These are phyloP conservation scores for Drosophila austrosaltans DNA, from an alignment of 2,888 invertebrate genomes.

Conservation along the genomic window DNA sequence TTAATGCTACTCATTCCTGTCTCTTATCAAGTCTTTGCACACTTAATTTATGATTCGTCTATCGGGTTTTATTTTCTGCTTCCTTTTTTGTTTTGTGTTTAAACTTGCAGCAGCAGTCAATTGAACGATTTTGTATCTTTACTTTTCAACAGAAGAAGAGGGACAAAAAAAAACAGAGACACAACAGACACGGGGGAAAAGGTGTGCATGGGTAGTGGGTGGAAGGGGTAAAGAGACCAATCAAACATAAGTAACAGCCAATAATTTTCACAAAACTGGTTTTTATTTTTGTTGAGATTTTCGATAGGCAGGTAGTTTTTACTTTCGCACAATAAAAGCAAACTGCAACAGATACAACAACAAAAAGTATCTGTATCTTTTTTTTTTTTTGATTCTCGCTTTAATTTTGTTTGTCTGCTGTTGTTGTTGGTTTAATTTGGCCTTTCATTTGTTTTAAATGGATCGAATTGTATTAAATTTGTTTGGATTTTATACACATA, in stretches of 20 bases:
- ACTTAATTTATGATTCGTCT: slow-evolving; percentile 9
- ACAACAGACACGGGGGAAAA: background rate
- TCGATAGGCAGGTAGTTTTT: slow-evolving; percentile 72
- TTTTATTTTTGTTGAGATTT: slow-evolving; percentile 48
- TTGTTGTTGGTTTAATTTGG: slow-evolving; percentile 33
- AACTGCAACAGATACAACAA: slow-evolving; percentile 19
- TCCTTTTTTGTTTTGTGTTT: slow-evolving; percentile 20
- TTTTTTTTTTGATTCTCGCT: slow-evolving; percentile 32
- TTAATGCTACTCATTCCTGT: slow-evolving; percentile 5
- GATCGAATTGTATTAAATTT: slow-evolving; percentile 47
- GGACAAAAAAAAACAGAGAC: slow-evolving; percentile 39
- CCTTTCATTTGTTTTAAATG: background rate
- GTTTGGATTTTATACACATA: slow-evolving; percentile 57
- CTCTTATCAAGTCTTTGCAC: slow-evolving; percentile 16
- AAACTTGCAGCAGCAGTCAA: slow-evolving; percentile 33
- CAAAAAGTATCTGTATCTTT: slow-evolving; percentile 62
- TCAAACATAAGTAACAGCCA: slow-evolving; percentile 57
- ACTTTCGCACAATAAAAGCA: slow-evolving; percentile 73
- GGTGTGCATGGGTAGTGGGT: background rate
- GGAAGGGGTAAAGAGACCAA: slow-evolving; percentile 1
- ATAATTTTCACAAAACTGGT: slow-evolving; percentile 77
- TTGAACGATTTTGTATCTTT: slow-evolving; percentile 38
- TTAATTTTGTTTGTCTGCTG: slow-evolving; percentile 47
- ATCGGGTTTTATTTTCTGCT: slow-evolving; percentile 10
- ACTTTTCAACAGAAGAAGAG: slow-evolving; percentile 33